phyloP scores from a whole-genome alignment of 2,888 invertebrate species.

The Hydropsyche betteni region DNA sequence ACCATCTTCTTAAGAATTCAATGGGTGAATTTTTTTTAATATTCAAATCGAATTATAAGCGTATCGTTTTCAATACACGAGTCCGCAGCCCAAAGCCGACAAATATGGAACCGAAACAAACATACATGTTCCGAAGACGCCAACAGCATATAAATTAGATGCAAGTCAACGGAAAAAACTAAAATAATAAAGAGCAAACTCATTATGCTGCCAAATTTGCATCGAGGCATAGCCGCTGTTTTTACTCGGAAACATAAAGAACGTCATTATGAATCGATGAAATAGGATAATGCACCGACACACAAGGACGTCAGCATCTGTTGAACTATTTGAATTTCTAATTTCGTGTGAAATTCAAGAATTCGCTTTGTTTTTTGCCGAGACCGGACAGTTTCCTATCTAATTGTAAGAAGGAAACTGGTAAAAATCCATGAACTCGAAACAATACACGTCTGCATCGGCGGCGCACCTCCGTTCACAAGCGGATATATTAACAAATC shows the following conservation, averaged over 20 bases:
- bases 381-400: neutral
- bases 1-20: neutral
- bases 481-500: slow-evolving; percentile 33
- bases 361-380: neutral
- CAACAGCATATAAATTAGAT: neutral
- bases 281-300: neutral
- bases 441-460: slow-evolving; percentile 11
- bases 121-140: neutral
- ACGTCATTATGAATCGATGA: neutral
- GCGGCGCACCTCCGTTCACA: slow-evolving; percentile 11
- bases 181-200: neutral
- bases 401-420: neutral
- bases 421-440: slow-evolving; percentile 16
- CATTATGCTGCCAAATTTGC: neutral
- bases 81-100: neutral
- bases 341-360: neutral
- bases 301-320: neutral
- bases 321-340: neutral
- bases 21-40: neutral
- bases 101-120: slow-evolving; percentile 21
- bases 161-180: neutral
- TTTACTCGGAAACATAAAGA: neutral
- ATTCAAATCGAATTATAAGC: slow-evolving; percentile 3
- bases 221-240: neutral
- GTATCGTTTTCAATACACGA: neutral